These are phyloP conservation scores for Epicauta chinensis DNA, from an alignment of 1,140 invertebrate species.

Conservation along the genomic window DNA sequence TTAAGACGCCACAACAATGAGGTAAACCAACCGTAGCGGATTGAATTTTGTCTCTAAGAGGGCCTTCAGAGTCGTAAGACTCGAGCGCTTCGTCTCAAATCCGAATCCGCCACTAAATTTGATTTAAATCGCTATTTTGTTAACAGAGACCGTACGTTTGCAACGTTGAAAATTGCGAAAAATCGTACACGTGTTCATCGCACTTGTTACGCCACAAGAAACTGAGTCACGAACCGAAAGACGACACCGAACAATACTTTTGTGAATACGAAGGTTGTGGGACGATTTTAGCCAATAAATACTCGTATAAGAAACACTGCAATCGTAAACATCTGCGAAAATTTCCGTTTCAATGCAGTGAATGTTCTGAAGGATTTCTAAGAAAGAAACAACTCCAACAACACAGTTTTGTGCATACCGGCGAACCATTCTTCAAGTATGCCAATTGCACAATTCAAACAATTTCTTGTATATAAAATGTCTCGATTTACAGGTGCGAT, in stretches of 20 bases:
- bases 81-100: no score
- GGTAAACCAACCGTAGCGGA: slow-evolving; percentile 37
- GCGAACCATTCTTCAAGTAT: slow-evolving; percentile 45
- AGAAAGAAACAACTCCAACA: slow-evolving; percentile 43
- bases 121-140: slow-evolving; percentile 1
- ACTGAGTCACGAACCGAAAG: slow-evolving; percentile 25
- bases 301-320: slow-evolving; percentile 35
- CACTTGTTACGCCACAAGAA: slow-evolving; percentile 46
- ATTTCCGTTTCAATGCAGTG: slow-evolving; percentile 40
- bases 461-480: slow-evolving; percentile 4
- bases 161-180: slow-evolving; percentile 41
- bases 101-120: no score
- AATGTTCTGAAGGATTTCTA: slow-evolving; percentile 42
- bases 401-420: slow-evolving; percentile 46
- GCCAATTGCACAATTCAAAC: slow-evolving; percentile 2
- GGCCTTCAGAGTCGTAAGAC: no score
- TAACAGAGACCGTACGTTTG: slow-evolving; percentile 45
- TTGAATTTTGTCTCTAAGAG: no score
- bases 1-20: slow-evolving; percentile 42
- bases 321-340: slow-evolving; percentile 35
- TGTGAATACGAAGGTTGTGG: slow-evolving; percentile 30
- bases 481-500: slow-evolving; percentile 43
- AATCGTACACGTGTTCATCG: slow-evolving; percentile 45
- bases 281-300: slow-evolving; percentile 27
- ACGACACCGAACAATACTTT: slow-evolving; percentile 1